Evolutionary conservation across 2,888 invertebrate species (phyloP).

Genomic region (Muschampia plurimacula): DNA sequence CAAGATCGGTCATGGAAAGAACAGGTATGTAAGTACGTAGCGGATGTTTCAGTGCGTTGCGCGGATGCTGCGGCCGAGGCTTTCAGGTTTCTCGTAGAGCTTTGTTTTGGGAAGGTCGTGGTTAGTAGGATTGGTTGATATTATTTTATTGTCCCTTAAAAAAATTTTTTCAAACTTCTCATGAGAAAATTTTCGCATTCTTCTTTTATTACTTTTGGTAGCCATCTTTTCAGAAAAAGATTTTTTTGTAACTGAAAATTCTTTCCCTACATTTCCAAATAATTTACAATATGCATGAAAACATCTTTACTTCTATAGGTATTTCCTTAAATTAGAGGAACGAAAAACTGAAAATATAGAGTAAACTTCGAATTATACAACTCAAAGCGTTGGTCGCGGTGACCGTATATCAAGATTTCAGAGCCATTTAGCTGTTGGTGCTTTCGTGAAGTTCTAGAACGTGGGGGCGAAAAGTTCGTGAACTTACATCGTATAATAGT

Average conservation of each 20-base stretch:
- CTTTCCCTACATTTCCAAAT: background rate
- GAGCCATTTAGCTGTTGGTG: background rate
- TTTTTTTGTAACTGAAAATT: too few relatives aligned
- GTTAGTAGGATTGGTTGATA: slow-evolving; percentile 20
- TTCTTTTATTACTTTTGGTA: too few relatives aligned
- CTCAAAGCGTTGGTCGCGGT: background rate
- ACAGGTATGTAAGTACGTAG: slow-evolving; percentile 90
- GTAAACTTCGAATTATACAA: background rate
- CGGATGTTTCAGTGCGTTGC: slow-evolving; percentile 49
- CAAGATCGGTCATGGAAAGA: slow-evolving; percentile 97
- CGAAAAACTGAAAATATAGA: background rate
- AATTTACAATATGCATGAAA: background rate
- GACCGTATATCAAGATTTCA: slow-evolving; percentile 5
- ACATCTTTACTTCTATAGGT: background rate
- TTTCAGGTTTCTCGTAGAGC: slow-evolving; percentile 42
- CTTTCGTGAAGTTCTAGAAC: slow-evolving; percentile 5
- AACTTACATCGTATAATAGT: slow-evolving; percentile 18
- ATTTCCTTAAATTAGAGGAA: background rate
- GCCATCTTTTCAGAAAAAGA: too few relatives aligned
- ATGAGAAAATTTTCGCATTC: background rate
- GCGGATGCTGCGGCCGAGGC: slow-evolving; percentile 58
- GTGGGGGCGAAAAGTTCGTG: slow-evolving; percentile 27
- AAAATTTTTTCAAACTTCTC: too few relatives aligned
- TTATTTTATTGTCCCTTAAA: background rate
- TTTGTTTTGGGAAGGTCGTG: slow-evolving; percentile 46